Percentiles rank a stretch among this genome's conserved stretches.
These are phyloP conservation scores for Zalophus californianus DNA, from an alignment of 2,797 vertebrate species.

Conservation along the genomic window DNA sequence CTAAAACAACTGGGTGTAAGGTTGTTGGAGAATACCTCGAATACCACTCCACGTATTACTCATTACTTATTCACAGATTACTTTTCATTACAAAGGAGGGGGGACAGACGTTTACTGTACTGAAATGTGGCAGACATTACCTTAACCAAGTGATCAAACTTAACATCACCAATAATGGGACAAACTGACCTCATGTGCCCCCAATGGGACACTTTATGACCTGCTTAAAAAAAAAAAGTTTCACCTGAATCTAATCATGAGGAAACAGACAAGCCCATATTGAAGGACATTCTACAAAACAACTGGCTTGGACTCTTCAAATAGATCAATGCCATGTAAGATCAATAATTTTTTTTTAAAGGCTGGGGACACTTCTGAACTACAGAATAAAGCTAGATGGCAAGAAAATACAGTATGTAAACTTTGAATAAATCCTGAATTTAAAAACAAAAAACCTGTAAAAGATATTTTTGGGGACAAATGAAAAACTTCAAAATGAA, in stretches of 20 bases:
- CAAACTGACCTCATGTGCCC: background rate
- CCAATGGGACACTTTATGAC: background rate
- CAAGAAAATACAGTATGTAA: background rate
- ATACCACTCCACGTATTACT: background rate
- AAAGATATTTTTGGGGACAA: background rate
- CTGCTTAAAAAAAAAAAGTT: background rate
- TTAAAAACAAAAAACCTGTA: background rate
- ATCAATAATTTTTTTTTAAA: background rate
- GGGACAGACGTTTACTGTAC: background rate
- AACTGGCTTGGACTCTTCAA: background rate
- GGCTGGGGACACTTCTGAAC: background rate
- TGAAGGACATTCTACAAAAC: background rate
- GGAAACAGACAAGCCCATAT: background rate
- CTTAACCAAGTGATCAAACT: background rate
- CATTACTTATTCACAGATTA: background rate
- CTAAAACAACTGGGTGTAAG: background rate
- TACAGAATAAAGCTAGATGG: background rate
- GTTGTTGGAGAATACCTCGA: background rate
- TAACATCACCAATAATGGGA: background rate
- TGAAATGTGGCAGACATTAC: background rate
- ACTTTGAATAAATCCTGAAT: background rate
- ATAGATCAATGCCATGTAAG: background rate
- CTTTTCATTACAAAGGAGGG: background rate
- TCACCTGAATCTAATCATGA: background rate
- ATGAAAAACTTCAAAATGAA: background rate